Evolutionary conservation across 2,113 vertebrate genomes (phyloP), one percentile per base, ranked within the genome.

Genomic region (Leptobrachium ailaonicum): DNA sequence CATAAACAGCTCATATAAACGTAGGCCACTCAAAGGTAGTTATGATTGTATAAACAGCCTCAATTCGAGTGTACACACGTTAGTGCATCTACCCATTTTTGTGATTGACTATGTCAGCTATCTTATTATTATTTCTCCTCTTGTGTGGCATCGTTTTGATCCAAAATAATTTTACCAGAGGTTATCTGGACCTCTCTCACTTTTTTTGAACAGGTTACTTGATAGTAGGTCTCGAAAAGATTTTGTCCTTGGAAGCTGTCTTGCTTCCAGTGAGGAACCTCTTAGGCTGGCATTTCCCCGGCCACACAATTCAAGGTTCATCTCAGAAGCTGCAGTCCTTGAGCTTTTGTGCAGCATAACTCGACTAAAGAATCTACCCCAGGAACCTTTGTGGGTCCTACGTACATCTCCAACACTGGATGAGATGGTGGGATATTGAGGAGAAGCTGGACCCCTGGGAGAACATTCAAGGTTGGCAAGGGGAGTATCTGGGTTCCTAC

Each of bases 181-280:
- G 53, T 79, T 73, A 20, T 79, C 72, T 41, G 72, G 45, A 13
- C 62, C 77, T 13, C 32, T 79, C 53, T 67, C 63, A 6, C 50
- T 80, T 43, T 11, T 73, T 64, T 80, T 80, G 7, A 80, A 80
- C 1, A 63, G 41, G 11, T 73, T 80, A 5, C 73, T n/a, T 3
- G 78, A 67, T 41, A 80, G 47, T 47, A 80, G 58, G 8, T 80
- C 71, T 43, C 78, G 62, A 12, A 80, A 73, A 6, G 78, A 80
- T 60, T 80, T 80, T 50, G 78, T 41, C 20, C 71, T 71, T 12
- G 9, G n/a, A 20, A 80, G 54, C 4, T 56, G 44, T 3, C 41
- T 43, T 4, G 67, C 63, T 40, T 54, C 41, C 10, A 56, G 32
- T 1, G 70, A 41, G 13, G 40, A 13, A 2, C 77, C 41, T 5